Evolutionary conservation across 2,113 vertebrate genomes (phyloP), one percentile per base, ranked within the genome.

Genomic region (Amazona vittata): DNA sequence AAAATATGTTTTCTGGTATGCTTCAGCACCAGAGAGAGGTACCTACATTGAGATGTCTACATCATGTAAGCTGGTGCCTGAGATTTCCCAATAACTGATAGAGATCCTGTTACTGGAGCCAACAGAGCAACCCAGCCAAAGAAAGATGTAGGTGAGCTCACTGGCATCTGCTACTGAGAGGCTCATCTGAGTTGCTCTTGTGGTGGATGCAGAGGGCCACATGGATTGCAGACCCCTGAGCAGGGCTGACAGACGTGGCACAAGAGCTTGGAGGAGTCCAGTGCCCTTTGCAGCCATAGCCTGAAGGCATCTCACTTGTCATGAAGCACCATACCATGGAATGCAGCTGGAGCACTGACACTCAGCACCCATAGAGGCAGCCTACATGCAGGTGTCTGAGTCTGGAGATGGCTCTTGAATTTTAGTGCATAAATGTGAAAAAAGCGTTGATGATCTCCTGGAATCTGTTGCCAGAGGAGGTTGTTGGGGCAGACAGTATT

Each of bases 371-470:
- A 11, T 8, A 33, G 55, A 20, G 37, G 20, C 24, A 68, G 13
- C 31, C 77, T 78, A 39, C 44, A 25, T 0, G 0, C 2, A 31
- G 41, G 28, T 35, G 3, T 29, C 65, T 29, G 81, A 41, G 19
- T 4, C 15, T 59, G 55, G 59, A 44, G 68, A 33, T 17, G 52
- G 46, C 7, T 19, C 37, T 20, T 35, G 13, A 35, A 29, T 73
- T 91, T 71, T 22, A 64, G 39, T 55, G 31, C 35, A 17, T 44
- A 28, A 85, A 19, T 0, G 1, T 5, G 15, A 37, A 44, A 53
- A 78, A 74, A 64, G 1, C 7, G 8, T 5, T 11, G 21, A 39
- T 21, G 43, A 59, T 5, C 24, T 81, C 73, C 73, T 26, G 18
- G 41, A 59, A 14, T 31, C 15, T 71, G 35, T 6, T 64, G 15